These are phyloP conservation scores for Varecia variegata DNA, from an alignment of 2,797 vertebrate species.

Conservation along the genomic window DNA sequence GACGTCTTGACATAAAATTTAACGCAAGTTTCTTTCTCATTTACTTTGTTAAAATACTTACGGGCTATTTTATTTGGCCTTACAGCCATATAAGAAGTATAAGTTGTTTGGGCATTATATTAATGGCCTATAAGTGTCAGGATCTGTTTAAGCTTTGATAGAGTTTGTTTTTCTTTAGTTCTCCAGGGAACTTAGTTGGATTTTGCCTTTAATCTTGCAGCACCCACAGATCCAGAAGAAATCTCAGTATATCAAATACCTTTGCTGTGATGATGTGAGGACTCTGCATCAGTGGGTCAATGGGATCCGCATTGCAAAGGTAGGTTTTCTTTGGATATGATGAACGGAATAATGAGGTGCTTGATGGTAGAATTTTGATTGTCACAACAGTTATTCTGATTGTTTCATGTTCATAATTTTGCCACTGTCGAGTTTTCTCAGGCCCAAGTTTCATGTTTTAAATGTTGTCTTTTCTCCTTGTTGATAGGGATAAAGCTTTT, in stretches of 20 bases:
- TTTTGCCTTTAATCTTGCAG: slow-evolving; percentile 81
- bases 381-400: neutral
- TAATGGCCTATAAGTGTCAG: neutral
- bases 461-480: neutral
- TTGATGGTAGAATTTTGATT: neutral
- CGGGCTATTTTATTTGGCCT: neutral
- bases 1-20: slow-evolving; percentile 30
- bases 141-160: neutral
- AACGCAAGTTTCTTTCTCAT: neutral
- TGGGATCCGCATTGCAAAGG: slow-evolving; percentile 97
- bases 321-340: slow-evolving; percentile 68
- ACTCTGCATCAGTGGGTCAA: slow-evolving; percentile 99
- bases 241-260: slow-evolving; percentile 98
- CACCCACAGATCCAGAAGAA: slow-evolving; percentile 99
- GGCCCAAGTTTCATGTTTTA: neutral
- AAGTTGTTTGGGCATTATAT: neutral
- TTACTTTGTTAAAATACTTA: slow-evolving; percentile 8
- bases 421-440: neutral
- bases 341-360: neutral
- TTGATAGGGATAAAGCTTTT: neutral
- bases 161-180: neutral
- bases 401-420: slow-evolving; percentile 19
- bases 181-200: neutral
- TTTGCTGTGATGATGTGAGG: slow-evolving; percentile 97
- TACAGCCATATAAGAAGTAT: neutral